These are phyloP conservation scores for Palloptera scutellata DNA, from an alignment of 2,888 invertebrate genomes.

Conservation along the genomic window DNA sequence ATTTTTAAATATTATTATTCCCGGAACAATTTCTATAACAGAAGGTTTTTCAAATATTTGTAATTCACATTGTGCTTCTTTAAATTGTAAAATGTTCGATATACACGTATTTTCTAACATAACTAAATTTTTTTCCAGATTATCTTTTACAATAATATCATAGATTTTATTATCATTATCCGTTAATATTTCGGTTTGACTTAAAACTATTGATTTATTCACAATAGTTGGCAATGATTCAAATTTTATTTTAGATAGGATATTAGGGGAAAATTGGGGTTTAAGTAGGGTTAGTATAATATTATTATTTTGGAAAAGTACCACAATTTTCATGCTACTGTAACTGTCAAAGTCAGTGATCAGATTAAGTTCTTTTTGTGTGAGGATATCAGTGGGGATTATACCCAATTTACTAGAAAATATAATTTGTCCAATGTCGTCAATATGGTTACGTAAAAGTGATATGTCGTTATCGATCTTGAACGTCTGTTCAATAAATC, in stretches of 20 bases:
- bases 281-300: constrained; percentile 29
- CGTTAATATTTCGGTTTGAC: constrained; percentile 22
- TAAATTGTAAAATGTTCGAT: constrained; percentile 20
- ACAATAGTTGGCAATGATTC: too few relatives aligned
- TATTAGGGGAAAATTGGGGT: constrained; percentile 18
- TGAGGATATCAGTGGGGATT: constrained; percentile 32
- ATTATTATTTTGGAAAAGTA: constrained; percentile 29
- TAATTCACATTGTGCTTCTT: constrained; percentile 31
- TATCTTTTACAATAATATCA: constrained; percentile 18
- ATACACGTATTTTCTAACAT: constrained; percentile 22
- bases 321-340: constrained; percentile 31
- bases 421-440: too few relatives aligned
- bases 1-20: constrained; percentile 31
- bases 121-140: constrained; percentile 24
- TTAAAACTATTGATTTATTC: constrained; percentile 16
- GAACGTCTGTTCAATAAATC: too few relatives aligned
- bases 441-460: too few relatives aligned
- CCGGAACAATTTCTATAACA: constrained; percentile 22
- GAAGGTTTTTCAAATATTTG: constrained; percentile 14
- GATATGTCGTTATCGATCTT: too few relatives aligned
- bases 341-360: constrained; percentile 34
- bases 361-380: constrained; percentile 29
- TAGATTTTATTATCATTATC: constrained; percentile 26
- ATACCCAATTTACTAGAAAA: too few relatives aligned
- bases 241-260: constrained; percentile 20